These are phyloP conservation scores for Sebastes hopkinsi DNA, from an alignment of 2,797 vertebrate genomes.

Conservation along the genomic window DNA sequence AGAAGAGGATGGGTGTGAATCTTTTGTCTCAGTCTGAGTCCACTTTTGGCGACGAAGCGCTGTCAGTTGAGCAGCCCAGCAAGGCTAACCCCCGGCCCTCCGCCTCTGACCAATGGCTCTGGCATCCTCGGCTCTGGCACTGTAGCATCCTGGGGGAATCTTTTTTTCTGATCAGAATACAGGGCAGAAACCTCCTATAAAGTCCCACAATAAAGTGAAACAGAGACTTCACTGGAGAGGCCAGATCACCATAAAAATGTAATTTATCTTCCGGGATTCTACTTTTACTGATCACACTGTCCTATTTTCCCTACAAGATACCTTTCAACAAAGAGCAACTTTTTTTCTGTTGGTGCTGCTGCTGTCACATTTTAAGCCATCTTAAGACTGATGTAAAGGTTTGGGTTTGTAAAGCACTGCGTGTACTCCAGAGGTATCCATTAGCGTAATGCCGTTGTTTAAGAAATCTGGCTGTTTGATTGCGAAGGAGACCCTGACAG, in stretches of 20 bases:
- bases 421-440: slow-evolving; percentile 59
- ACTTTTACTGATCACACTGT: slow-evolving; percentile 50
- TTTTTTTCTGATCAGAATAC: slow-evolving; percentile 76
- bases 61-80: slow-evolving; percentile 74
- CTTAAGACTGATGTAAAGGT: slow-evolving; percentile 50
- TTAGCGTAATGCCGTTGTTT: slow-evolving; percentile 58
- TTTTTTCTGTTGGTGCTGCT: slow-evolving; percentile 28
- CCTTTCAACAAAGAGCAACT: slow-evolving; percentile 46
- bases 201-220: slow-evolving; percentile 72
- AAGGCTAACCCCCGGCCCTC: slow-evolving; percentile 70
- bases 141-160: slow-evolving; percentile 69
- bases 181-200: slow-evolving; percentile 75
- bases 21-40: slow-evolving; percentile 67
- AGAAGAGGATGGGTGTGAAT: slow-evolving; percentile 76
- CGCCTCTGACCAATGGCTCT: slow-evolving; percentile 81
- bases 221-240: slow-evolving; percentile 50
- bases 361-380: slow-evolving; percentile 58
- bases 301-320: slow-evolving; percentile 50
- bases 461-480: slow-evolving; percentile 64
- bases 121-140: slow-evolving; percentile 80
- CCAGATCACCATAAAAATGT: slow-evolving; percentile 64
- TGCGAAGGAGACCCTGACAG: slow-evolving; percentile 72
- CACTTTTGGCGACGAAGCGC: slow-evolving; percentile 74
- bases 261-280: slow-evolving; percentile 60
- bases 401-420: slow-evolving; percentile 61